These are phyloP conservation scores for Micrastur ruficollis DNA, from an alignment of 2,797 vertebrate species.

Conservation along the genomic window DNA sequence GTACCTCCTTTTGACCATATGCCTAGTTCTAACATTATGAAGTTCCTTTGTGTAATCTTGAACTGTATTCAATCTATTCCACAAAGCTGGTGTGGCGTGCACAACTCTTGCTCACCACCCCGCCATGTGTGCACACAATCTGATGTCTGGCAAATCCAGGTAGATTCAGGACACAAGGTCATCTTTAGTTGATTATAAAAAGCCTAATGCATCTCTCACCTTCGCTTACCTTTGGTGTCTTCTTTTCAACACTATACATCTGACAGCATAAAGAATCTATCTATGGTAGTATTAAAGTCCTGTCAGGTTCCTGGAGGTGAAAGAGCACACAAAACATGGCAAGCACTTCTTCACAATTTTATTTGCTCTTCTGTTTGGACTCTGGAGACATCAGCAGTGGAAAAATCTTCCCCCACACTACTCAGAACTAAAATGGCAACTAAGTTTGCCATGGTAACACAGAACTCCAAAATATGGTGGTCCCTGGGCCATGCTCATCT, in stretches of 20 bases:
- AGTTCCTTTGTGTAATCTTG: not conserved
- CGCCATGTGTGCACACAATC: fast-evolving
- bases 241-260: not conserved
- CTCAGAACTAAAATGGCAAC: not conserved
- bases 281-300: not conserved
- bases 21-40: not conserved
- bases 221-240: not conserved
- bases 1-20: not conserved
- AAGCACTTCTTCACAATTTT: not conserved
- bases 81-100: not conserved
- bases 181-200: not conserved
- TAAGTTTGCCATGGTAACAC: not conserved
- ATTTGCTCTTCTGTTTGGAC: not conserved
- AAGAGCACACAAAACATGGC: not conserved
- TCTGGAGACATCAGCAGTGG: not conserved
- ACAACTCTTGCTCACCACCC: no score
- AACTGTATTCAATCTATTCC: not conserved
- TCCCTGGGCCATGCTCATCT: not conserved
- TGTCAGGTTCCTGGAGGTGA: not conserved
- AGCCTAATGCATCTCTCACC: not conserved
- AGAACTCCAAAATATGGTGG: not conserved
- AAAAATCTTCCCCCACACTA: not conserved
- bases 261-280: not conserved
- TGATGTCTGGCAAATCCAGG: not conserved
- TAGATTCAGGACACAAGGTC: not conserved